Evolutionary conservation across 1,140 invertebrate genomes (phyloP).

Genomic region (Leptinotarsa texana): DNA sequence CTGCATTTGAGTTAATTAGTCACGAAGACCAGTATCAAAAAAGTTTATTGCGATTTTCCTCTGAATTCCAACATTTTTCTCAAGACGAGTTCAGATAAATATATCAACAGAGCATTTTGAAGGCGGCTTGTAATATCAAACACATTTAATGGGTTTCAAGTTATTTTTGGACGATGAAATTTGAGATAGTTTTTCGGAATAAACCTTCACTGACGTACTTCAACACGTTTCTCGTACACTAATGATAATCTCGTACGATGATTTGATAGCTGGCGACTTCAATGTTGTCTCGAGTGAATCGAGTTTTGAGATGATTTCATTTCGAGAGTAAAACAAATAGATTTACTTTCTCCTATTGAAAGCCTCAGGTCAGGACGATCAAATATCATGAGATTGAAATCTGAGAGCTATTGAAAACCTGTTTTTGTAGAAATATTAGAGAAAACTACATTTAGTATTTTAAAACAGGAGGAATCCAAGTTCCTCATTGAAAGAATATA

Average conservation of each 20-base stretch:
- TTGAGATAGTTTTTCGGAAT: not conserved
- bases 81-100: not conserved
- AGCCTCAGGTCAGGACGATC: not conserved
- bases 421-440: no score
- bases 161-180: constrained; percentile 10
- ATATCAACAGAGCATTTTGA: constrained; percentile 7
- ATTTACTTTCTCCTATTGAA: not conserved
- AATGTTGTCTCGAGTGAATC: not conserved
- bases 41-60: no score
- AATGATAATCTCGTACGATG: constrained; percentile 16
- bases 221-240: constrained; percentile 4
- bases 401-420: no score
- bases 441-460: no score
- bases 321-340: not conserved
- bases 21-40: no score
- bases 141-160: constrained; percentile 16
- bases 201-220: not conserved
- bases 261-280: not conserved
- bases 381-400: no score
- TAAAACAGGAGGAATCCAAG: no score
- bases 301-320: not conserved
- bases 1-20: no score
- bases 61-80: not conserved
- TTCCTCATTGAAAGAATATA: no score
- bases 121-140: constrained; percentile 1